These are phyloP conservation scores for Melanostoma mellinum DNA, from an alignment of 2,888 invertebrate species.

Conservation along the genomic window DNA sequence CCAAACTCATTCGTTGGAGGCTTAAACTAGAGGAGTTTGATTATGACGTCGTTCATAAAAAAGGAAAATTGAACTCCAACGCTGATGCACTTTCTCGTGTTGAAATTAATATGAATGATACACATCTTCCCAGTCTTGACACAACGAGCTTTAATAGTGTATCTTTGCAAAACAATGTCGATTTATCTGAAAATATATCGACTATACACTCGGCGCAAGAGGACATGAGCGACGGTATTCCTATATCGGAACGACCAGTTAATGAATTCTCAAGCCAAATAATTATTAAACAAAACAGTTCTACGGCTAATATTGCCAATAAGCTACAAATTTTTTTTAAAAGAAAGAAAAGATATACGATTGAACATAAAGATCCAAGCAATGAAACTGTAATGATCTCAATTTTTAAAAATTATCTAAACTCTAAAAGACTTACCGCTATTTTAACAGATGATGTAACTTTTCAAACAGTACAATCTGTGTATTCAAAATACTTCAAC, in stretches of 20 bases:
- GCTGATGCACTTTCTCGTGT: slow-evolving; percentile 57
- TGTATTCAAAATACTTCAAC: slow-evolving; percentile 4
- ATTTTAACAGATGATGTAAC: slow-evolving; percentile 8
- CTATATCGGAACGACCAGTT: slow-evolving; percentile 17
- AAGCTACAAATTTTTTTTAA: slow-evolving; percentile 18
- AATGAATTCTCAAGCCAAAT: slow-evolving; percentile 31
- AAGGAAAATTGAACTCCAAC: slow-evolving; percentile 64
- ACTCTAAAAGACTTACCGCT: slow-evolving; percentile 10
- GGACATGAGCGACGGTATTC: slow-evolving; percentile 19
- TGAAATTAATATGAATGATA: slow-evolving; percentile 22
- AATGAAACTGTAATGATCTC: neutral
- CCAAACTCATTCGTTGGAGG: too few species aligned
- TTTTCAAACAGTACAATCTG: too few species aligned
- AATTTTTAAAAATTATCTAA: too few species aligned
- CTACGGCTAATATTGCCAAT: too few species aligned
- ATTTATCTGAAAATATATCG: neutral
- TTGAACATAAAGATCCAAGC: neutral
- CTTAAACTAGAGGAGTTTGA: too few species aligned
- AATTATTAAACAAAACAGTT: neutral
- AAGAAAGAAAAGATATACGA: slow-evolving; percentile 11
- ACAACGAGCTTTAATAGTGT: too few species aligned
- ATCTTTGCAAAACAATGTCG: slow-evolving; percentile 6
- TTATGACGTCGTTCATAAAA: too few species aligned
- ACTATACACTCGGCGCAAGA: slow-evolving; percentile 11
- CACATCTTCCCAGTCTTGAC: too few species aligned